These are phyloP conservation scores for Prochilodus magdalenae DNA, from an alignment of 2,113 vertebrate species.

Conservation along the genomic window DNA sequence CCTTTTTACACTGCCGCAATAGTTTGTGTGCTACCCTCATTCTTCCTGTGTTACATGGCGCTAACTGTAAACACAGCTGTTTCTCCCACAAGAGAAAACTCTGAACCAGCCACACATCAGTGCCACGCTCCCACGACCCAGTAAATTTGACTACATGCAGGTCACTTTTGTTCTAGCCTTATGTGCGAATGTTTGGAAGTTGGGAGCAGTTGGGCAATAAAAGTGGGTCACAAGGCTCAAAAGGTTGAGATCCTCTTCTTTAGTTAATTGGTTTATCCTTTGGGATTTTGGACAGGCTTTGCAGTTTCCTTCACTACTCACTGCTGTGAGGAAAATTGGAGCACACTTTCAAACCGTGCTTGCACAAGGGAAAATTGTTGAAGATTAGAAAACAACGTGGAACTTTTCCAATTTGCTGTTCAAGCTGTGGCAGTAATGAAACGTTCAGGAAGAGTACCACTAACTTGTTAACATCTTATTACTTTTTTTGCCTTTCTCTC, in stretches of 20 bases:
- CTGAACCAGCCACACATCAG: neutral
- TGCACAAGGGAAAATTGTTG: neutral
- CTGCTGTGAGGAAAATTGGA: neutral
- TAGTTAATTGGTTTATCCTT: neutral
- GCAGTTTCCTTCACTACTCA: neutral
- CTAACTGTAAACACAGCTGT: neutral
- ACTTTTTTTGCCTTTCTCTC: neutral
- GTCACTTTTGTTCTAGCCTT: neutral
- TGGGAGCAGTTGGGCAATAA: neutral
- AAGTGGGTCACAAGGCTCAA: slow-evolving; percentile 2
- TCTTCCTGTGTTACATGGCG: neutral
- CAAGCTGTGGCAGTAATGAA: slow-evolving; percentile 48
- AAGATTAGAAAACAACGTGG: slow-evolving; percentile 29
- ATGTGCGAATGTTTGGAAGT: neutral
- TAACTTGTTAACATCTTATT: slow-evolving; percentile 31
- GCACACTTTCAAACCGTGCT: neutral
- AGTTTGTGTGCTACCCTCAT: neutral
- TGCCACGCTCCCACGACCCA: neutral
- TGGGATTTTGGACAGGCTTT: neutral
- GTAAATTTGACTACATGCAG: neutral
- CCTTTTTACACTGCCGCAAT: neutral
- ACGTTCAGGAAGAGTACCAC: slow-evolving; percentile 29
- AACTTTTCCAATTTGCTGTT: slow-evolving; percentile 12
- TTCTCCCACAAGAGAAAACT: neutral
- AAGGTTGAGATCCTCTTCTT: neutral